phyloP scores from a whole-genome alignment of 2,888 invertebrate genomes.

The Xanthostigma xanthostigma region DNA sequence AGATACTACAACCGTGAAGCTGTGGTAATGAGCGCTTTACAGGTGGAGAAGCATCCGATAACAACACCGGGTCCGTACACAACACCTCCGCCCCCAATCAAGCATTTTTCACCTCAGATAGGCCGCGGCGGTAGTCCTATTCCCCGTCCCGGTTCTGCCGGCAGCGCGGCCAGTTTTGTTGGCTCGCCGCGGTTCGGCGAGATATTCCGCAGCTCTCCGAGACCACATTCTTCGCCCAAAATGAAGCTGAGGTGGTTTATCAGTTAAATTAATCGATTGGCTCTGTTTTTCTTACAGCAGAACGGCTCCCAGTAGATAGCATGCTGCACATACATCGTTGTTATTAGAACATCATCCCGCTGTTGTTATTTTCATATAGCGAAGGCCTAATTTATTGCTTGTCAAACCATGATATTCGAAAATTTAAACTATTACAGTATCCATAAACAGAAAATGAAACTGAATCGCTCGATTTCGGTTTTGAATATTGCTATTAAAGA shows the following conservation, averaged over 20 bases:
- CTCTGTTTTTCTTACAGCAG: background rate
- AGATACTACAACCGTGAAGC: conserved; percentile 89
- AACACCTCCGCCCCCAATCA: conserved; percentile 48
- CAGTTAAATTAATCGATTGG: conserved; percentile 9
- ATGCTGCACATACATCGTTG: too few relatives aligned
- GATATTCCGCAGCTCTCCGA: conserved; percentile 37
- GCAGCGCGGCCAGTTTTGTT: conserved; percentile 35
- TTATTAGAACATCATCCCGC: too few relatives aligned
- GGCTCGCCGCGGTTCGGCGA: conserved; percentile 43
- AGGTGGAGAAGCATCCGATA: conserved; percentile 84
- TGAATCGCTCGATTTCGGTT: too few relatives aligned
- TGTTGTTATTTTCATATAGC: too few relatives aligned
- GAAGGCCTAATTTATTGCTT: too few relatives aligned
- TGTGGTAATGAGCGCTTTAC: conserved; percentile 81
- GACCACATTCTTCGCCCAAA: conserved; percentile 74
- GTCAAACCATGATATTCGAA: too few relatives aligned
- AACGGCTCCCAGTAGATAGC: too few relatives aligned
- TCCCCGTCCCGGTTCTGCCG: conserved; percentile 42
- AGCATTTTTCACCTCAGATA: conserved; percentile 21
- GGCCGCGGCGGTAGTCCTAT: conserved; percentile 35
- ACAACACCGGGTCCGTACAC: conserved; percentile 73
- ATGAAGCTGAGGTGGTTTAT: conserved; percentile 72
- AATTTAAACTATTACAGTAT: too few relatives aligned
- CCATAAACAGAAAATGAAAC: too few relatives aligned
- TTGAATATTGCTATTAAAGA: too few relatives aligned